Conservation (phyloP, 2,888 invertebrate genomes). For the Apamea crenata region DNA sequence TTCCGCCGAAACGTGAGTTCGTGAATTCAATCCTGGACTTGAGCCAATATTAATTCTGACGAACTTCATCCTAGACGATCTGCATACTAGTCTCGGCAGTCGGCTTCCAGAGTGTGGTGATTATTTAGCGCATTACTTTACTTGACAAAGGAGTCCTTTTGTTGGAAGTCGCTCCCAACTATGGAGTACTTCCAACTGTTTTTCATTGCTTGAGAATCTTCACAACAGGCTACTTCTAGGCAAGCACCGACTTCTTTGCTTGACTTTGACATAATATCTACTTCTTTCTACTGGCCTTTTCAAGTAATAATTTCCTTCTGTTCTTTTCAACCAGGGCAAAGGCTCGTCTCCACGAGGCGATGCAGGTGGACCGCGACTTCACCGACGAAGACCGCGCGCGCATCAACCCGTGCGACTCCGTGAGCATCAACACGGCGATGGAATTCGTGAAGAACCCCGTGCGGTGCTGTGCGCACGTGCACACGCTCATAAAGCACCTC, state of each 20-base stretch:
- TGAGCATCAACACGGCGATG: conserved; percentile 97
- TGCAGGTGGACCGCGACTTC: conserved; percentile 97
- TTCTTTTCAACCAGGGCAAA: conserved; percentile 93
- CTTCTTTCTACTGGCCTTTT: background rate
- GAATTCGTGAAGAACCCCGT: conserved; percentile 99
- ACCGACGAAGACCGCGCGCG: conserved; percentile 95
- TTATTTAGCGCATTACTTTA: background rate
- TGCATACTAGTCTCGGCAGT: background rate
- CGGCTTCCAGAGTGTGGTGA: background rate
- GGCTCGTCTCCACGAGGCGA: conserved; percentile 97
- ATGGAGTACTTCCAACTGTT: background rate
- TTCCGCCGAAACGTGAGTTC: background rate
- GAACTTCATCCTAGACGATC: background rate
- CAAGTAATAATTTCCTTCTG: background rate
- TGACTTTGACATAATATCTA: background rate
- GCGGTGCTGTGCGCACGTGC: conserved; percentile 97
- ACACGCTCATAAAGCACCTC: conserved; percentile 95
- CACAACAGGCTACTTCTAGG: background rate
- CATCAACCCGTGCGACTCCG: conserved; percentile 97
- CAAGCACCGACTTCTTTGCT: background rate
- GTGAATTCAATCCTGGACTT: background rate
- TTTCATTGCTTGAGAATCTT: background rate
- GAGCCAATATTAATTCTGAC: background rate
- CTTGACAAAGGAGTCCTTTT: background rate
- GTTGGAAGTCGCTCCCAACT: background rate